Percentiles rank a stretch among this genome's conserved stretches.
Conservation (phyloP, 53 echinoderm and acorn worm genomes). For the Arbacia lixula region DNA sequence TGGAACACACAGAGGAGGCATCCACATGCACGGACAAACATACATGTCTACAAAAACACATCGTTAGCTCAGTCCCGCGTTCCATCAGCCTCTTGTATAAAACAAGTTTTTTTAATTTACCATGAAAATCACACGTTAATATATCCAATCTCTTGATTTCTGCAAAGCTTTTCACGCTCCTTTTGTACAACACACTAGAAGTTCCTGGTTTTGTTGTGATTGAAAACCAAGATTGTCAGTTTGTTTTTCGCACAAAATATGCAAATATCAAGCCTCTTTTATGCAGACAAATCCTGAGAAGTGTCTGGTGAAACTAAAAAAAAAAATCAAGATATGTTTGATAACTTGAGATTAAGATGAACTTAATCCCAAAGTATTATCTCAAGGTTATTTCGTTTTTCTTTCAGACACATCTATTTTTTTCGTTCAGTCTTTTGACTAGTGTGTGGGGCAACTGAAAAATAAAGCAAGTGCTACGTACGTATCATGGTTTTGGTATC, state of each 20-base stretch:
- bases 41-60: conserved; percentile 1
- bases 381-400: conserved; percentile 41
- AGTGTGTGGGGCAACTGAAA: conserved; percentile 18
- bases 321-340: conserved; percentile 49
- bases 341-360: conserved; percentile 14
- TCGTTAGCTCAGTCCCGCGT: not conserved
- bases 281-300: not conserved
- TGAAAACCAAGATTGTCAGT: not conserved
- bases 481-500: too few relatives aligned
- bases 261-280: conserved; percentile 1
- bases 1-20: too few relatives aligned
- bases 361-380: conserved; percentile 41
- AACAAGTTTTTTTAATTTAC: conserved; percentile 61
- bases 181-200: conserved; percentile 49
- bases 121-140: conserved; percentile 60
- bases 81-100: conserved; percentile 62
- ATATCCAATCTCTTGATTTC: conserved; percentile 58
- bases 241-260: too few relatives aligned
- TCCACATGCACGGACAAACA: not conserved
- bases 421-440: not conserved
- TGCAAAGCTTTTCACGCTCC: conserved; percentile 4
- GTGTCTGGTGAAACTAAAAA: not conserved
- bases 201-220: not conserved
- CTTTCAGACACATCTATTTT: conserved; percentile 9
- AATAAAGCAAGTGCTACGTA: conserved; percentile 10